Percentiles rank a stretch among this genome's conserved stretches.
Evolutionary conservation across 2,888 invertebrate species (phyloP).

Genomic region (Agrotis segetum): DNA sequence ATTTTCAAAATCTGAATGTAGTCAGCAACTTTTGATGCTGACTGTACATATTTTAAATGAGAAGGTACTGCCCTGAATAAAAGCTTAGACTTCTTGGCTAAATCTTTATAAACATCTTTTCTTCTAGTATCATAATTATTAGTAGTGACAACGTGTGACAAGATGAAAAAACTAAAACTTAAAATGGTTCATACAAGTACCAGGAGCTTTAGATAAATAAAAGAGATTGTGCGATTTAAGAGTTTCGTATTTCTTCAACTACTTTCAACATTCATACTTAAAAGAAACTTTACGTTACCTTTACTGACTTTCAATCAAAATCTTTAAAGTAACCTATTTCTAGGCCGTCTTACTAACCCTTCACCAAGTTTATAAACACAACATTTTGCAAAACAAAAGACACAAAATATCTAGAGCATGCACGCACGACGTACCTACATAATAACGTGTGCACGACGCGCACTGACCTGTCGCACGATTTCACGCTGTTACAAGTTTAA

Average conservation of each 20-base stretch:
- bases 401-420: constrained; percentile 50
- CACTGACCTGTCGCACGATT: constrained; percentile 87
- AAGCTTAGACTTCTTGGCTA: neutral
- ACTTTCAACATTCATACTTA: neutral
- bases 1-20: no score
- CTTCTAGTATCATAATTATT: no score
- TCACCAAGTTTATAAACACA: neutral
- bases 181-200: no score
- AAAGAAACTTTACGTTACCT: no score
- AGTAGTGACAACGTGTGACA: neutral
- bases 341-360: no score
- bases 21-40: no score
- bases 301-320: no score
- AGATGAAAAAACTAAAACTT: neutral
- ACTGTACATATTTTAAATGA: neutral
- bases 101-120: no score
- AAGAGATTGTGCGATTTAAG: neutral
- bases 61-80: neutral
- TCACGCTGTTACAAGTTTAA: constrained; percentile 83
- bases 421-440: constrained; percentile 35
- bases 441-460: constrained; percentile 75
- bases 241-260: neutral
- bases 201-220: no score
- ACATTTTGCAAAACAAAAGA: constrained; percentile 39
- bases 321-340: no score